A percentile compares a stretch with the other conserved stretches of the same genome.
Conservation (phyloP, 2,797 vertebrate genomes). For the Gymnoscopelus microlampas region DNA sequence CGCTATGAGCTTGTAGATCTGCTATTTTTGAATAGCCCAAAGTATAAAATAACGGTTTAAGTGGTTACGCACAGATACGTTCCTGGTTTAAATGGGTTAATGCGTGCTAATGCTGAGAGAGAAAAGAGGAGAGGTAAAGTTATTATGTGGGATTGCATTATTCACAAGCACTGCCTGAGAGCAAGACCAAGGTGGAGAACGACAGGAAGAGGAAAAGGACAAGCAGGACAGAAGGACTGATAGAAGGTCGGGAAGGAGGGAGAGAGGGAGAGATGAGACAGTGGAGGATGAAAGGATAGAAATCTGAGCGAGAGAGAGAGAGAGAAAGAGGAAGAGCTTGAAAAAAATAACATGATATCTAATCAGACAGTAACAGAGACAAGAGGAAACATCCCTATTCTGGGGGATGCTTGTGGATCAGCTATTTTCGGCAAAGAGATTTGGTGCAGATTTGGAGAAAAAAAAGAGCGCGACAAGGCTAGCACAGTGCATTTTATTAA, state of each 20-base stretch:
- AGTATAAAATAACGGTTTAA: no score
- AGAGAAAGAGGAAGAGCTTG: constrained; percentile 18
- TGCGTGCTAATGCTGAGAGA: constrained; percentile 44
- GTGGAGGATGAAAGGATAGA: constrained; percentile 15
- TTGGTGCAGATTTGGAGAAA: no score
- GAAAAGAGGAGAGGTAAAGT: constrained; percentile 24
- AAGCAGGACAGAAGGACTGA: constrained; percentile 18
- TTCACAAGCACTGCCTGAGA: constrained; percentile 43
- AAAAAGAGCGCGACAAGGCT: no score
- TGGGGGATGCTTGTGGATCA: constrained; percentile 8
- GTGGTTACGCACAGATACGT: no score
- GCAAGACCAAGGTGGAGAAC: background rate
- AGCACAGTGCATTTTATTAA: no score
- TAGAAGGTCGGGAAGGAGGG: constrained; percentile 46
- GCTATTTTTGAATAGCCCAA: no score
- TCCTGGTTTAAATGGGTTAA: no score
- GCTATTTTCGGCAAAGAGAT: no score
- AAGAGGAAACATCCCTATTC: background rate
- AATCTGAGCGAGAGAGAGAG: constrained; percentile 28
- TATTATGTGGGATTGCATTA: constrained; percentile 55
- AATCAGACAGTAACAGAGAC: constrained; percentile 27
- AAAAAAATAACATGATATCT: constrained; percentile 43
- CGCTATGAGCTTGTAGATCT: no score
- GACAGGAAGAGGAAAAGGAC: constrained; percentile 1
- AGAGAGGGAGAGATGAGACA: constrained; percentile 29